Evolutionary conservation across 2,113 vertebrate species (phyloP), one percentile per base, ranked within the genome.

Genomic region (Strigops habroptila): DNA sequence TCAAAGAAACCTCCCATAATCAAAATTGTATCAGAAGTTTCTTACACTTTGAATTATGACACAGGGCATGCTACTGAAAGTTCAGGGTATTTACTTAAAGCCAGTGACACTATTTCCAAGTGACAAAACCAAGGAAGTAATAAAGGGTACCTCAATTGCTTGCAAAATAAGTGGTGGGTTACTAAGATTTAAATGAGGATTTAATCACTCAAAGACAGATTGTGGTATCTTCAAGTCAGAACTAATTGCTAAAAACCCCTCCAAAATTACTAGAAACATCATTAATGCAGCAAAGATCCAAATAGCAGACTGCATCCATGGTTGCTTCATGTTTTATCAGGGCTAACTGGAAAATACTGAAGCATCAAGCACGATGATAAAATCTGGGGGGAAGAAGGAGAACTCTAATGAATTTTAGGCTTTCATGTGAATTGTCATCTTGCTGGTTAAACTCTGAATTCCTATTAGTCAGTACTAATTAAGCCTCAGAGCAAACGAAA

Each of bases 181-280:
- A 71, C 19, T 3, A 52, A 31, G 13, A 67, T 39, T 88, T 49
- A 67, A 4, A 6, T 59, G 25, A 78, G 25, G 8, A 43, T 64
- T 51, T 39, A 81, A 70, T 83, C n/a, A 39, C 10, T 65, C 21
- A 59, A 70, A 86, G 27, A 69, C 23, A 88, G 27, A 76, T 4
- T 41, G 30, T 81, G 10, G 11, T 48, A 41, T n/a, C 22, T 77
- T 86, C 41, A 83, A 89, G 74, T 65, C 49, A 74, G 7, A 80
- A 31, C 1, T 24, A 73, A 52, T 41, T 70, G 18, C 1, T 59
- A 25, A 51, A 81, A 59, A 10, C 0, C 2, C 8, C 8, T 14
- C 43, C 3, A 10, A 53, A 48, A 52, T 55, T 73, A 18, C 6
- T 60, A 28, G 16, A 81, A 81, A 33, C 18, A 44, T 4, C 55